Percentiles rank a stretch among this genome's conserved stretches.
Conservation (phyloP, 2,113 vertebrate genomes). For the Lycaon pictus region DNA sequence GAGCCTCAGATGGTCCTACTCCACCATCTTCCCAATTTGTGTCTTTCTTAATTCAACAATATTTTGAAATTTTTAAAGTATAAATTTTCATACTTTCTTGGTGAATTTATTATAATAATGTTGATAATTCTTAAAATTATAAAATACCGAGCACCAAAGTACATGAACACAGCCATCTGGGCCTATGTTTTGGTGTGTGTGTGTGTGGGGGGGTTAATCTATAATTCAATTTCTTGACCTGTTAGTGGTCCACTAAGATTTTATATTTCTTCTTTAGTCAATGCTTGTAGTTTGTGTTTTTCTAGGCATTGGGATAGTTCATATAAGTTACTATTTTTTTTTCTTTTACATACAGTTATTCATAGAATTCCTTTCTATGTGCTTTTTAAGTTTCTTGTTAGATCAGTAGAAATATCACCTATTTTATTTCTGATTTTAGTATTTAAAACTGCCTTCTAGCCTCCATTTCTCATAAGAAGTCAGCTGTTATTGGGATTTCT, state of each 20-base stretch:
- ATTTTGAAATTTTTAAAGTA: background rate
- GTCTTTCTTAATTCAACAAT: background rate
- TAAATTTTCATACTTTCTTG: background rate
- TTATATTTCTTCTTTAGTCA: background rate
- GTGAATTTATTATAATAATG: background rate
- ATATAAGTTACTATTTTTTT: background rate
- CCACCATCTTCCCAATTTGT: no score
- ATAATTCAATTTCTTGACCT: background rate
- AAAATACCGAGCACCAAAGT: background rate
- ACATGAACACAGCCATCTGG: background rate
- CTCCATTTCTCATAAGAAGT: background rate
- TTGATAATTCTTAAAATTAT: background rate
- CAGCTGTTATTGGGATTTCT: background rate
- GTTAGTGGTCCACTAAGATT: background rate
- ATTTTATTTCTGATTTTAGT: background rate
- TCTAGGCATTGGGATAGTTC: background rate
- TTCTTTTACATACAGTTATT: background rate
- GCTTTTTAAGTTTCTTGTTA: background rate
- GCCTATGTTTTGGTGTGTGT: background rate
- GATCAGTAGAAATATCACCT: background rate
- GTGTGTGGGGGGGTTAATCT: background rate
- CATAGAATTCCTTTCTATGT: background rate
- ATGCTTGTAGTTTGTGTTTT: background rate
- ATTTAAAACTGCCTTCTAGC: background rate
- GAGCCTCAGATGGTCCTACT: no score